Base-by-base conservation (phyloP, 2,888 invertebrate genomes). In the Drosophila cognata region DNA sequence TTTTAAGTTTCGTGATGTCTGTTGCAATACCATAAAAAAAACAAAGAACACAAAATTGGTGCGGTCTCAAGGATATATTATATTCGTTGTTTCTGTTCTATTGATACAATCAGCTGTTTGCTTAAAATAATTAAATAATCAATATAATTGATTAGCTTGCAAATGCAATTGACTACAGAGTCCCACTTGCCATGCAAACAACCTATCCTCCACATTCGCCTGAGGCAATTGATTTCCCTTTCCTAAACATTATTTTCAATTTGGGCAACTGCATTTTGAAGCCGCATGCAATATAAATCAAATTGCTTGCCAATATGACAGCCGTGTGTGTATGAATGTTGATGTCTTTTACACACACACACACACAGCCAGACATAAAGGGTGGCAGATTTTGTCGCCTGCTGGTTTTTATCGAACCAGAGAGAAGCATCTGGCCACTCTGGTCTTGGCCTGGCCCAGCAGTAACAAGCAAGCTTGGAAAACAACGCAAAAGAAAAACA, bases 111-210 rank as follows among this genome's bases (percentile, higher is more conserved):
- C 67, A 74, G 56, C 58, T 85, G 77, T 85, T 85, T 85, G 86
- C 70, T 75, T 68, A 74, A 74, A 74, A 77, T 86, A 86, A 85
- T 90, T 88, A 78, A 83, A 88, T 75, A 74, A 81, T 72, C 81
- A 78, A 78, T 77, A 74, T 71, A 90, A 88, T 88, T 88, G 90
- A 90, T 86, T 89, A 76, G 87, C 67, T 63, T 52, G 66, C 66
- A 65, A 71, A 74, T 79, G 43, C 63, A 59, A 59, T 67, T 66
- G 65, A 38, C 48, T 31, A 25, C 33, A 41, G 29, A 36, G 25
- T 18, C 31, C 18, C 28, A 29, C 4, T 33, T 33, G 2, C 13
- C n/a, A 6, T 4, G 8, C 53, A 18, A 29, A 31, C 0, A 28
- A 11, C 8, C 50, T 0, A 36, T 7, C 38, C 43, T 5, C 33